Evolutionary conservation across 30 jellyfish, hydroid and myxozoan genomes (phyloP), one percentile per base, ranked within the genome.

Genomic region (Kudoa iwatai): DNA sequence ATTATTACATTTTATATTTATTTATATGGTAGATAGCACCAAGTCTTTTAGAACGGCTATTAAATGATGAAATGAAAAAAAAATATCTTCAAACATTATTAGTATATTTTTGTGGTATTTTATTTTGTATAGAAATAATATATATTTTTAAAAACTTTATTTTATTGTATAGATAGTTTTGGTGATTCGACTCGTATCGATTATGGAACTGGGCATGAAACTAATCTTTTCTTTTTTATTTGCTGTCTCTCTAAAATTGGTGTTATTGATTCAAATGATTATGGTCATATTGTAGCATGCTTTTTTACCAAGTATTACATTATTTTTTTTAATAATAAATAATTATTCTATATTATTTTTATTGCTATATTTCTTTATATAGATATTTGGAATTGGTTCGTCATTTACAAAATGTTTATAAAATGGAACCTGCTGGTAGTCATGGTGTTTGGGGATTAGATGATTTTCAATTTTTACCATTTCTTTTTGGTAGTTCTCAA

Each of bases 381-480:
- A 53, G 60, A 23, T 81, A 81, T 44, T 24, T 81, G 4, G 90
- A 64, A 24, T 55, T 81, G 14, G 50, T 67, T 21, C 66, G 99
- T 21, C 57, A 65, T 26, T 52, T 81, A 18, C 88, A 59, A 24
- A 58, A 25, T 4, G 64, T 42, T 3, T 81, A 64, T 52, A 42
- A 83, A 32, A 64, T 81, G 89, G 99, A 81, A 36, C 99, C 99
- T 4, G 99, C 99, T 24, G 99, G 99, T 0, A 64, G 89, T 45
- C 99, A 81, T 33, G 99, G 99, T 34, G 89, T 65, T 0, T 81
- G 99, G 99, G 99, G 99, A 12, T 49, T 81, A 24, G 99, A 81
- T 47, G 99, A 81, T 57, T 65, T 59, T 42, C 99, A 81, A 16
- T 81, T 81, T 48, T 18, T 81, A 0, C 89, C 99, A 18, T 81